These are phyloP conservation scores for Poeciliopsis turrubarensis DNA, from an alignment of 2,113 vertebrate genomes.

Conservation along the genomic window DNA sequence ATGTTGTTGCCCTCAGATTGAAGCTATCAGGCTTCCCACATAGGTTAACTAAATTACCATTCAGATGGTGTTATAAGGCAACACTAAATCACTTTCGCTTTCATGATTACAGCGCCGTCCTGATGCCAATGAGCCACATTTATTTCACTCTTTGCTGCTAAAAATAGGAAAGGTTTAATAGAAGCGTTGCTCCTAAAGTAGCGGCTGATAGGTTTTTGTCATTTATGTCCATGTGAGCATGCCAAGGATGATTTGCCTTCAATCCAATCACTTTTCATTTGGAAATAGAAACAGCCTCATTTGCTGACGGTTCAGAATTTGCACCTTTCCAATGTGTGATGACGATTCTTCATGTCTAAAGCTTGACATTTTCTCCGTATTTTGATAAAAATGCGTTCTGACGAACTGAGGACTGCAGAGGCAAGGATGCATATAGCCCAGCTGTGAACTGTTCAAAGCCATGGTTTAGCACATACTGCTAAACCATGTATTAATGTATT, in stretches of 20 bases:
- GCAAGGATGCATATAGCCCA: conserved; percentile 37
- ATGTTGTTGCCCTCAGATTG: conserved; percentile 21
- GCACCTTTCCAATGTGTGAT: conserved; percentile 23
- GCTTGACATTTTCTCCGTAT: conserved; percentile 37
- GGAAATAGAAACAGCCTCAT: conserved; percentile 53
- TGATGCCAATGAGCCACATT: conserved; percentile 45
- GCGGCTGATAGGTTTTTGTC: conserved; percentile 31
- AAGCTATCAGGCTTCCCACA: neutral
- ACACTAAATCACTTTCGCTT: conserved; percentile 46
- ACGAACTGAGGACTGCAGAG: conserved; percentile 47
- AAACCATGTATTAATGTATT: too few relatives aligned
- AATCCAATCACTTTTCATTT: conserved; percentile 47
- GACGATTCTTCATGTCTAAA: conserved; percentile 47
- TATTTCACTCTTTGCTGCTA: conserved; percentile 48
- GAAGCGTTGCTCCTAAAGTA: conserved; percentile 20
- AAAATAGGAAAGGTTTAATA: conserved; percentile 46
- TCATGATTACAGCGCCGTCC: conserved; percentile 41
- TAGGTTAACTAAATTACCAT: conserved; percentile 46
- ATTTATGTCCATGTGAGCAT: conserved; percentile 29
- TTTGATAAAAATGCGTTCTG: conserved; percentile 49
- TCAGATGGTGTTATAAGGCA: conserved; percentile 36
- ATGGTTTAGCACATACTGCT: conserved; percentile 10
- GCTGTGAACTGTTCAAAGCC: conserved; percentile 46
- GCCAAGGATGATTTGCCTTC: conserved; percentile 40
- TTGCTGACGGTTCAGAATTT: conserved; percentile 54